Base-by-base conservation (phyloP, 1,140 invertebrate genomes). In the Heliconius nattereri region DNA sequence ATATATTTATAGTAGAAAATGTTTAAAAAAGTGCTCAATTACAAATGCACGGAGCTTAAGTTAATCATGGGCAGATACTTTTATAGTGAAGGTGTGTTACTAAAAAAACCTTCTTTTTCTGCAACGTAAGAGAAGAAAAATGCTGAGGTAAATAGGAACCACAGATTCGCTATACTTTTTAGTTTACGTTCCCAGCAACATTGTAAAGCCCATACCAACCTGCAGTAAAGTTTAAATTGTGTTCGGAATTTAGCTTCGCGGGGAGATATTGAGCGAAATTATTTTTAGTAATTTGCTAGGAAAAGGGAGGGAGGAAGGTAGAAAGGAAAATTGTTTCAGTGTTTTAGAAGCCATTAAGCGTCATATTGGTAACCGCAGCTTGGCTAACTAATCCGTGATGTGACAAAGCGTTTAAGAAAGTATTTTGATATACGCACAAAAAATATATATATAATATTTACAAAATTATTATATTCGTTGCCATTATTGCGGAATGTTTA, bases 191-290 rank as follows among this genome's bases (percentile, higher is more conserved):
- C 45, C 57, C 29, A 40, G 77, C 77, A 78, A 78, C 77, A 60
- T 78, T 73, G 71, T 78, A 73, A 60, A 78, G 32, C 71, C 73
- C 49, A 60, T 45, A 60, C 26, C 8, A 37, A 66, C 49, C 54
- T 73, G 77, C 77, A 78, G 40, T 73, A 73, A 78, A 78, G 71
- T 78, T 78, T 78, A 78, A 78, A 78, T 78, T 78, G 71, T 52
- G 77, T 73, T 78, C 71, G 49, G 49, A 73, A 73, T 66, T 40
- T 40, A 78, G 77, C 73, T 78, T 35, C 52, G 52, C 52, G 71
- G 49, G 23, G n/a, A 54, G 37, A 32, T 72, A 78, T 78, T 19
- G 49, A 60, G 35, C 45, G 66, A 77, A 71, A 77, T 77, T 77
- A 77, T 77, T 77, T 77, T 71, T 57, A 71, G 60, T 77, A 49